Percentiles rank a stretch among this genome's conserved stretches.
Evolutionary conservation across 2,797 vertebrate species (phyloP).

Genomic region (Dendrocincla tyrannina): DNA sequence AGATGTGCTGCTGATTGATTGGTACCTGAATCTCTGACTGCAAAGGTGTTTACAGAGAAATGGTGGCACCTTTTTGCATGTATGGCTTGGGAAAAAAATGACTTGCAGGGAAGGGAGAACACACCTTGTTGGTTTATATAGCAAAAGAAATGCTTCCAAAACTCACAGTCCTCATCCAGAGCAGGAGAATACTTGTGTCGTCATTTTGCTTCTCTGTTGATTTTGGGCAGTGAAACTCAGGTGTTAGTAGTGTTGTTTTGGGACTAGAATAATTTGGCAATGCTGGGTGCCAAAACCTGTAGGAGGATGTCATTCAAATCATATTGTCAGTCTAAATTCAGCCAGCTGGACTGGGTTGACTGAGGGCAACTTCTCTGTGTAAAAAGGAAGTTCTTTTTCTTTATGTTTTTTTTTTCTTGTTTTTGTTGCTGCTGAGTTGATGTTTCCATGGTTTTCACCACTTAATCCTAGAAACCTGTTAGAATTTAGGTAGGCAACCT

Average conservation of each 20-base stretch:
- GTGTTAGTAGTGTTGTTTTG: neutral
- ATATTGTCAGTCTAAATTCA: neutral
- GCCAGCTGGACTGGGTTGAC: neutral
- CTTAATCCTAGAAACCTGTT: neutral
- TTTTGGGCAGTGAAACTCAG: neutral
- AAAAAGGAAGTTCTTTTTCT: neutral
- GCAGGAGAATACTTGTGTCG: neutral
- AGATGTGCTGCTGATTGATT: neutral
- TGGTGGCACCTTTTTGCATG: neutral
- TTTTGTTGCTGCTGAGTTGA: neutral
- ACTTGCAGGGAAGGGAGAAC: neutral
- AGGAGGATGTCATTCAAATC: neutral
- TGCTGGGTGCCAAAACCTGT: neutral
- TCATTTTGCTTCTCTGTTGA: neutral
- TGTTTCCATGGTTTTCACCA: neutral
- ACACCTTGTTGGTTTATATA: neutral
- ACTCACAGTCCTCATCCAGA: neutral
- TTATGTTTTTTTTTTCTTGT: too few species aligned
- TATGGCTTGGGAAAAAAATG: neutral
- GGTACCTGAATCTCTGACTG: neutral
- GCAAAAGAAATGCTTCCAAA: neutral
- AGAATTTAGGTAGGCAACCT: neutral
- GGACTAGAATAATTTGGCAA: neutral
- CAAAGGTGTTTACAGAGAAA: neutral
- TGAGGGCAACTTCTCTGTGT: neutral